Conservation (phyloP, 2,888 invertebrate species). For the Actias luna region DNA sequence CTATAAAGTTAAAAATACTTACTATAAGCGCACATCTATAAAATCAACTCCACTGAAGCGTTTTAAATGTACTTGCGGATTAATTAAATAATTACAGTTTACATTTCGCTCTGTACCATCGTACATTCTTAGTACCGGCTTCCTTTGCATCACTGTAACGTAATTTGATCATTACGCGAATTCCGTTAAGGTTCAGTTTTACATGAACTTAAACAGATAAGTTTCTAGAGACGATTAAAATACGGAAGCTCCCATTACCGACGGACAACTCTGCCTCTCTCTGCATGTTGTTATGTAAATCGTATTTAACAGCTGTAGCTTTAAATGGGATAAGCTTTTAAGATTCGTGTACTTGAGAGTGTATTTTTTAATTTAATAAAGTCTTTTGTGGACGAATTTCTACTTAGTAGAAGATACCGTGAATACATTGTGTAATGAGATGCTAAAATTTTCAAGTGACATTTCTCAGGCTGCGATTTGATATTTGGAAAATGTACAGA, state of each 20-base stretch:
- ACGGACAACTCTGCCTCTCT: background rate
- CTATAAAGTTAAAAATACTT: too few species aligned
- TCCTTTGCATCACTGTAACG: background rate
- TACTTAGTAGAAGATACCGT: background rate
- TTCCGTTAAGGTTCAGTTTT: background rate
- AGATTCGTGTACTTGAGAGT: background rate
- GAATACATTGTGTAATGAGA: too few species aligned
- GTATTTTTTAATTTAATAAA: conserved; percentile 12
- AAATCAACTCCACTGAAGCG: background rate
- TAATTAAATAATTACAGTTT: conserved; percentile 14
- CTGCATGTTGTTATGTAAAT: conserved; percentile 4
- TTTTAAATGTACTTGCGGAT: conserved; percentile 6
- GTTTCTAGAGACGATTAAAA: conserved; percentile 3
- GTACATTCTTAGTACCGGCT: background rate
- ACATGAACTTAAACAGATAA: background rate
- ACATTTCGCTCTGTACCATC: conserved; percentile 1
- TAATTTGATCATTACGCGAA: background rate
- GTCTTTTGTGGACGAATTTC: background rate
- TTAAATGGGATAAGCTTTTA: background rate
- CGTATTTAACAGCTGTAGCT: background rate
- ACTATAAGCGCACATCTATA: background rate
- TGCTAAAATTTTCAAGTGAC: too few species aligned
- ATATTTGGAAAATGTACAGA: too few species aligned
- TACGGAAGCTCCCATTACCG: conserved; percentile 11
- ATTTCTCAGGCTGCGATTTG: too few species aligned